Conservation (phyloP, 2,113 vertebrate species). For the Gracilinanus agilis region DNA sequence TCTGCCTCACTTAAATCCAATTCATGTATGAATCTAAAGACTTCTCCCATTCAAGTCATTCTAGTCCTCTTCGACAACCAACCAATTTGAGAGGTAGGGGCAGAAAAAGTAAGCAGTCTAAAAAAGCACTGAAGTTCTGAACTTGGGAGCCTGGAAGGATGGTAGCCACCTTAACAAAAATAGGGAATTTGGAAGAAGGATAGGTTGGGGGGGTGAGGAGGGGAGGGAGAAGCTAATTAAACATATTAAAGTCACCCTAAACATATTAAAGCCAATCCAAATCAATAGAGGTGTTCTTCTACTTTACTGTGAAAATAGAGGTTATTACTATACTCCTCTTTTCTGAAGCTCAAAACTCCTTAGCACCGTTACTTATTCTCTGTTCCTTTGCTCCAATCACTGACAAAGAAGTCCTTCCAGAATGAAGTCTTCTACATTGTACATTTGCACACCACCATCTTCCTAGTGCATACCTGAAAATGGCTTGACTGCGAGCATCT, state of each 20-base stretch:
- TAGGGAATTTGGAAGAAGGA: not conserved
- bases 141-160: not conserved
- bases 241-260: not conserved
- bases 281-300: not conserved
- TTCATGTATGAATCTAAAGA: too few species aligned
- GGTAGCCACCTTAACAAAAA: not conserved
- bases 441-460: not conserved
- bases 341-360: not conserved
- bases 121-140: not conserved
- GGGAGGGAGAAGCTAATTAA: not conserved
- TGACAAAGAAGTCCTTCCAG: not conserved
- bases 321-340: not conserved
- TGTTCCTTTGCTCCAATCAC: not conserved
- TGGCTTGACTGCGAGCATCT: not conserved
- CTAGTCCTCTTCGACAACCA: too few species aligned
- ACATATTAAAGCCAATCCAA: too few species aligned
- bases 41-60: too few species aligned
- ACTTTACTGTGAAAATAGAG: not conserved
- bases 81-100: too few species aligned
- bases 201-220: not conserved
- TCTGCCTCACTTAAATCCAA: too few species aligned
- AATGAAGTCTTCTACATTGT: not conserved
- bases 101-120: not conserved
- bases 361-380: not conserved
- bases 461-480: not conserved